Evolutionary conservation across 1,140 invertebrate genomes (phyloP).

Genomic region (Drosophila mauritiana): DNA sequence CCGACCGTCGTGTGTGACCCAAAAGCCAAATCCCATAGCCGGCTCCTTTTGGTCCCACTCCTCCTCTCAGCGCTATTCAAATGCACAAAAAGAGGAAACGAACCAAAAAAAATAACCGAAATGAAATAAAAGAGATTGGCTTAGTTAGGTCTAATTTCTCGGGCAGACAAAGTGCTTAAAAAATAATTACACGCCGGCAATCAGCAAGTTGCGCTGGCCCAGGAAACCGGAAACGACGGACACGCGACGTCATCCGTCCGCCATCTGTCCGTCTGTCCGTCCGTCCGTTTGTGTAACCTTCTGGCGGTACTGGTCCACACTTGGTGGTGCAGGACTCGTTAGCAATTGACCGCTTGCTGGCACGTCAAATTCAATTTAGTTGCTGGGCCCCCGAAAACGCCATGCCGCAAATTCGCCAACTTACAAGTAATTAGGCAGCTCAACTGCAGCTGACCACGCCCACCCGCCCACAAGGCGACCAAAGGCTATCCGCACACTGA

Average conservation of each 20-base stretch:
- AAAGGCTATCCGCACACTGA: slow-evolving; percentile 30
- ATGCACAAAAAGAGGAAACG: slow-evolving; percentile 21
- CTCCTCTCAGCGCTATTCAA: slow-evolving; percentile 55
- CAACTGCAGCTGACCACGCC: slow-evolving; percentile 50
- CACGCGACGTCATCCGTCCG: slow-evolving; percentile 68
- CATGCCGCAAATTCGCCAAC: slow-evolving; percentile 79
- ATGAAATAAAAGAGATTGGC: slow-evolving; percentile 59
- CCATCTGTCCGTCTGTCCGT: slow-evolving; percentile 14
- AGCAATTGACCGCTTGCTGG: slow-evolving; percentile 63
- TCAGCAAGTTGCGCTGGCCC: slow-evolving; percentile 59
- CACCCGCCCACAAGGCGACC: slow-evolving; percentile 17
- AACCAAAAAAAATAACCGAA: slow-evolving; percentile 7
- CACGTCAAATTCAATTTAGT: slow-evolving; percentile 80
- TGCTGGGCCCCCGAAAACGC: slow-evolving; percentile 45
- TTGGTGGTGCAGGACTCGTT: slow-evolving; percentile 22
- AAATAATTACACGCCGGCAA: slow-evolving; percentile 81
- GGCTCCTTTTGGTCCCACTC: slow-evolving; percentile 3
- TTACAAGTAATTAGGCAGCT: slow-evolving; percentile 83
- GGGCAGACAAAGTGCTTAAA: slow-evolving; percentile 79
- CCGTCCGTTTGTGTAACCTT: slow-evolving; percentile 12
- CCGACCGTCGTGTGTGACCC: slow-evolving; percentile 36
- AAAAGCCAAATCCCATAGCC: slow-evolving; percentile 32
- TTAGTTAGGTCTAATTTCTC: slow-evolving; percentile 78
- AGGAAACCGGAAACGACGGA: slow-evolving; percentile 75
- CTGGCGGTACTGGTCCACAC: slow-evolving; percentile 9